Conservation (phyloP, 2,113 vertebrate genomes). For the Sterna hirundo region DNA sequence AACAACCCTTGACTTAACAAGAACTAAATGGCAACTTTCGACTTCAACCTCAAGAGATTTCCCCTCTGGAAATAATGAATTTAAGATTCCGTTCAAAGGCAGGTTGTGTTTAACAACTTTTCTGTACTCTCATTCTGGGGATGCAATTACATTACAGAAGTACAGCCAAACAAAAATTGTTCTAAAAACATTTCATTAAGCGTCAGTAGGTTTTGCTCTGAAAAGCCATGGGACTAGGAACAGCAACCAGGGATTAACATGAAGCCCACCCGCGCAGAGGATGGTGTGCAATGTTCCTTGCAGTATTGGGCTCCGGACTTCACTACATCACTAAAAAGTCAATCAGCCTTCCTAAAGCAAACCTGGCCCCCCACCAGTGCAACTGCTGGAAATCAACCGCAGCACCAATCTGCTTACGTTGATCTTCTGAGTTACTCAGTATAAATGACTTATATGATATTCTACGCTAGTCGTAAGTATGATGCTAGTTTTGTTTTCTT, state of each 20-base stretch:
- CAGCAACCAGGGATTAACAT: neutral
- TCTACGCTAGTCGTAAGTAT: neutral
- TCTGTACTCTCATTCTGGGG: fast-evolving
- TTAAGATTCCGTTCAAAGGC: neutral
- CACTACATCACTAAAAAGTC: neutral
- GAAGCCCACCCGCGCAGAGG: neutral
- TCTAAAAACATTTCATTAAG: neutral
- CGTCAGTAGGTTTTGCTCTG: neutral
- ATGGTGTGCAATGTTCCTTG: fast-evolving
- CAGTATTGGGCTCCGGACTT: neutral
- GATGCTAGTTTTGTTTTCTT: neutral
- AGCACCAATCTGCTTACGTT: neutral
- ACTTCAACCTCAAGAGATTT: neutral
- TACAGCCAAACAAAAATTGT: neutral
- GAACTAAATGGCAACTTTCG: neutral
- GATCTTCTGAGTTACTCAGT: neutral
- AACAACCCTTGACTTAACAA: neutral
- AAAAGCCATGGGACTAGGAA: neutral
- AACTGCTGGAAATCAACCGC: neutral
- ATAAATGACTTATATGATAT: too few relatives aligned
- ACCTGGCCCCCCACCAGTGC: neutral
- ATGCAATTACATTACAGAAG: neutral
- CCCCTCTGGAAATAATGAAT: neutral
- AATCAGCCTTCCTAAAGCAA: neutral
- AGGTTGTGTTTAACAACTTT: neutral